Conservation (phyloP, 2,797 vertebrate species). For the Loris lydekkerianus region DNA sequence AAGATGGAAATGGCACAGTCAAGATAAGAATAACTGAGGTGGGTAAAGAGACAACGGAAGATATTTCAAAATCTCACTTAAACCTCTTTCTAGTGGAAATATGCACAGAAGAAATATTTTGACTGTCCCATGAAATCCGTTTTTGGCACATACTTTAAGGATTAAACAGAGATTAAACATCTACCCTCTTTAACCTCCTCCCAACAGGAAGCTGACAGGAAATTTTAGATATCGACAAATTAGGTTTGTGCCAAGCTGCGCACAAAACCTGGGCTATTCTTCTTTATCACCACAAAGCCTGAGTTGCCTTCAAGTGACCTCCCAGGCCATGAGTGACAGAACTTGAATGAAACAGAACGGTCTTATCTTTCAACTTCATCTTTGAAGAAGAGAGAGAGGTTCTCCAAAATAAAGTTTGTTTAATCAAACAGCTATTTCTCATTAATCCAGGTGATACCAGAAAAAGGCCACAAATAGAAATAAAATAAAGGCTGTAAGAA, state of each 20-base stretch:
- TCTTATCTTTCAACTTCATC: constrained; percentile 7
- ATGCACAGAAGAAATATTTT: constrained; percentile 24
- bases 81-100: constrained; percentile 56
- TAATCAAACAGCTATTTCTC: not conserved
- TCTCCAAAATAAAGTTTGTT: constrained; percentile 14
- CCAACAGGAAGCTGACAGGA: constrained; percentile 8
- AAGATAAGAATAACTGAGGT: constrained; percentile 44
- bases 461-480: not conserved
- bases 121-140: constrained; percentile 18
- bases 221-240: not conserved
- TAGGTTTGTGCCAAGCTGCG: not conserved
- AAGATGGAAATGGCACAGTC: not conserved
- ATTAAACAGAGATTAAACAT: constrained; percentile 58
- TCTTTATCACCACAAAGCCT: not conserved
- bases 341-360: not conserved
- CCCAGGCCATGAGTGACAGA: not conserved
- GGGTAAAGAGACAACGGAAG: not conserved
- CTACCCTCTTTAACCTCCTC: constrained; percentile 17
- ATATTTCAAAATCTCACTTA: constrained; percentile 63
- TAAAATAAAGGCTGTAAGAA: not conserved
- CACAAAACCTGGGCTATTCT: constrained; percentile 24
- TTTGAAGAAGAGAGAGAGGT: not conserved
- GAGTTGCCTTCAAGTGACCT: not conserved
- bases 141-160: constrained; percentile 1
- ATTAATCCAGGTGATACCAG: not conserved